Conservation (phyloP, 2,113 vertebrate genomes). For the Turdus rufiventris region DNA sequence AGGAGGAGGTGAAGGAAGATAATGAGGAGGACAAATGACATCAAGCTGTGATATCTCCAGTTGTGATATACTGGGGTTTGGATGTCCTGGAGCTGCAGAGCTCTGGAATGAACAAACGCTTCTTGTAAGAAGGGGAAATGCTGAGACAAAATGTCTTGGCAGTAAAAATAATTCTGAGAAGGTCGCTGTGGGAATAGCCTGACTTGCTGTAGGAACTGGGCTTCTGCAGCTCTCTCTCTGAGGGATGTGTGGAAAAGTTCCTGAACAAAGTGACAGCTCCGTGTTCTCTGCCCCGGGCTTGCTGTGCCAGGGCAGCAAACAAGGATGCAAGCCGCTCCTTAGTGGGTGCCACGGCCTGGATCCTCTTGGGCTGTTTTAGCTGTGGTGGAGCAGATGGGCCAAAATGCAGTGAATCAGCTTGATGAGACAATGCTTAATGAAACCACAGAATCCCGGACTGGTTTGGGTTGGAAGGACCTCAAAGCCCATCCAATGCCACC, state of each 20-base stretch:
- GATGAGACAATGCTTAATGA: not conserved
- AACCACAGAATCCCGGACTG: not conserved
- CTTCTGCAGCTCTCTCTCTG: rapidly evolving
- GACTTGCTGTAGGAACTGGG: not conserved
- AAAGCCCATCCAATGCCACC: rapidly evolving
- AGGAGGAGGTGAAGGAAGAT: not conserved
- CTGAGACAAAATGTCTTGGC: not conserved
- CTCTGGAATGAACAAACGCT: not conserved
- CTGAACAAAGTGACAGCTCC: not conserved
- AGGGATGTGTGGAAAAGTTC: not conserved
- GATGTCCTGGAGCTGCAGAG: not conserved
- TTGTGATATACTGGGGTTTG: not conserved
- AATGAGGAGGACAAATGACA: not conserved
- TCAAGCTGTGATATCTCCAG: not conserved
- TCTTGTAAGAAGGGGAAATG: not conserved
- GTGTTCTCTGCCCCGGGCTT: not conserved
- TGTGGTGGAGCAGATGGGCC: not conserved
- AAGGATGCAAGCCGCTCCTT: rapidly evolving
- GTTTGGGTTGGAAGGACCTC: not conserved
- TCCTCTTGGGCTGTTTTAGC: rapidly evolving
- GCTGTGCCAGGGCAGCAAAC: rapidly evolving
- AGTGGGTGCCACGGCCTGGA: rapidly evolving
- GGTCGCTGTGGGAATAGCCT: not conserved
- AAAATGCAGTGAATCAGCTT: rapidly evolving
- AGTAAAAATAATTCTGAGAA: not conserved